Base-by-base conservation (phyloP, 2,888 invertebrate genomes). In the Trachelus stipa region DNA sequence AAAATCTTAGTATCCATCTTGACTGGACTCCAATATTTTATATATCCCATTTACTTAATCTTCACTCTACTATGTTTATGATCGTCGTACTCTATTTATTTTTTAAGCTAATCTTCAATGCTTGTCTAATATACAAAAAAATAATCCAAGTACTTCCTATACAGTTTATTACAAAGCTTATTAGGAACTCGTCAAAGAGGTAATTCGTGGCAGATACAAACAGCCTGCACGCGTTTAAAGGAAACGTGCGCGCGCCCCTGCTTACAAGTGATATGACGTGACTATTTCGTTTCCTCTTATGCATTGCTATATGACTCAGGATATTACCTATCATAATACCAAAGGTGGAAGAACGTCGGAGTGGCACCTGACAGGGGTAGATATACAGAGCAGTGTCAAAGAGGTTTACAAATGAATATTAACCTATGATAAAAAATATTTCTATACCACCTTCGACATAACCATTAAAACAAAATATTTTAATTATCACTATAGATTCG, bases 291-390 rank as follows among this genome's bases (percentile, higher is more conserved):
- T 80, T 75, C 79, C 76, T 81, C 80, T 73, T 78, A 76, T 80
- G 71, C 34, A 78, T 77, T 81, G 75, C 79, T 83, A 84, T 85
- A 83, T 88, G 89, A 89, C 88, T 88, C 86, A 86, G 86, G 86
- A 84, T 86, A 88, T 88, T 87, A 85, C 81, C 85, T 85, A 87
- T 87, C 87, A 81, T 83, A 80, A 80, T 80, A 73, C 77, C 79
- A 79, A 80, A 83, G 37, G 4, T 74, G 12, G 34, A 33, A 31
- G 23, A 71, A 12, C 31, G 31, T 31, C 71, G 2, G 71, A 71
- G 71, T 34, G 71, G 71, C 34, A 71, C 71, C 71, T 31, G 71
- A 71, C 71, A 34, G 12, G 33, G 71, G 30, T 35, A 31, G 23
- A 56, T 31, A 23, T 34, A 33, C 33, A 23, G 12, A 33, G 3